Evolutionary conservation across 2,797 vertebrate genomes (phyloP).

Genomic region (Sebastes reedi): DNA sequence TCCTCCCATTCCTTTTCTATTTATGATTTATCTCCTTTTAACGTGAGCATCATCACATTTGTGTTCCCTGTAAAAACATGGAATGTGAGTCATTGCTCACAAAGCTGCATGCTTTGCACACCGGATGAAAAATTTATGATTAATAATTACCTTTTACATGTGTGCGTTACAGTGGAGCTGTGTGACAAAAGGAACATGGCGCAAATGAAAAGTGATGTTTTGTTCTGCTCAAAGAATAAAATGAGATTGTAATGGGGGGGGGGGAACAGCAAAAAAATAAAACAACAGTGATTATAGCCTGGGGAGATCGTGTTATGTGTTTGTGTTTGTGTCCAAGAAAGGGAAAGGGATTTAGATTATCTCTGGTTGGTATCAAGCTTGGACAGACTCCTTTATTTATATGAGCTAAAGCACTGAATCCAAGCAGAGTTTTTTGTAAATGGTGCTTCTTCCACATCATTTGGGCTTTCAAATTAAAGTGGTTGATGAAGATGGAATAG

Average conservation of each 20-base stretch:
- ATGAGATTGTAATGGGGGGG: constrained; percentile 55
- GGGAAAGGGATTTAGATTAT: constrained; percentile 47
- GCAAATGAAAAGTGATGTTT: constrained; percentile 65
- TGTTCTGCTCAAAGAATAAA: constrained; percentile 61
- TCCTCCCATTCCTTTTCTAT: constrained; percentile 7
- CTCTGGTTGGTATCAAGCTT: constrained; percentile 37
- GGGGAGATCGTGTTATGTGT: constrained; percentile 37
- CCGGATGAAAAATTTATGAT: constrained; percentile 67
- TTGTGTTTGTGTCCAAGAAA: constrained; percentile 36
- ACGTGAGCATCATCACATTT: constrained; percentile 26
- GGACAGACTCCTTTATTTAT: constrained; percentile 34
- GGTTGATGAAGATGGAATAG: neutral
- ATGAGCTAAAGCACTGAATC: constrained; percentile 24
- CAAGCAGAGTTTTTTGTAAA: constrained; percentile 24
- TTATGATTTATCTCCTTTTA: constrained; percentile 26
- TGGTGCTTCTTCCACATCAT: constrained; percentile 10
- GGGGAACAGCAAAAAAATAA: neutral
- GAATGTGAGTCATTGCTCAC: constrained; percentile 22
- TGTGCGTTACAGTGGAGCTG: constrained; percentile 39
- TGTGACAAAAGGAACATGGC: constrained; percentile 52
- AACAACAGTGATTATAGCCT: constrained; percentile 59
- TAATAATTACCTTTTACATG: constrained; percentile 67
- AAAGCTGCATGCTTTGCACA: constrained; percentile 38
- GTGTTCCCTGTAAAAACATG: constrained; percentile 40
- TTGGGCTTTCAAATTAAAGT: constrained; percentile 17